These are phyloP conservation scores for Archips crataeganus DNA, from an alignment of 2,888 invertebrate species.

Conservation along the genomic window DNA sequence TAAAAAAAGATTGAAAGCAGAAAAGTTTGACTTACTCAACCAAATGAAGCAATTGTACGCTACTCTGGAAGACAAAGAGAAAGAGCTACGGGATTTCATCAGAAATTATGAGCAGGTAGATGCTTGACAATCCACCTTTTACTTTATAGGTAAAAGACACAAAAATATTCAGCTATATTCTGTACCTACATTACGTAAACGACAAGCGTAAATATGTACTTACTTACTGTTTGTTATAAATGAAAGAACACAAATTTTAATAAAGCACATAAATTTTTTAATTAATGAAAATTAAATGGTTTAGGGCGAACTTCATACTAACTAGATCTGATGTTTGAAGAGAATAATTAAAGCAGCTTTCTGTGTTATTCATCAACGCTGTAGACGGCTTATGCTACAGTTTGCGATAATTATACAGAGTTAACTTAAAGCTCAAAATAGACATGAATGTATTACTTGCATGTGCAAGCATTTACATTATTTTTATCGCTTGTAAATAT, in stretches of 20 bases:
- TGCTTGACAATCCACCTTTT: not conserved
- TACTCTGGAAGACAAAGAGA: conserved; percentile 97
- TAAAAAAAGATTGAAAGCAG: conserved; percentile 95
- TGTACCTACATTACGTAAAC: not conserved
- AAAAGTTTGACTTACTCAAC: conserved; percentile 96
- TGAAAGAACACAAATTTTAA: not conserved
- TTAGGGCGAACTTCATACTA: conserved; percentile 28
- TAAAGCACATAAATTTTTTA: not conserved
- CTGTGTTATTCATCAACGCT: conserved; percentile 10
- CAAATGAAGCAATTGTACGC: conserved; percentile 98
- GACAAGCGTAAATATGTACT: not conserved
- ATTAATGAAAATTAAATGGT: not conserved
- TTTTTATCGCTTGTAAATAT: too few species aligned
- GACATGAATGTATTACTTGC: too few species aligned
- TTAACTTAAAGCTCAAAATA: not conserved
- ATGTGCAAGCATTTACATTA: too few species aligned
- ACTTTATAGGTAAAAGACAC: not conserved
- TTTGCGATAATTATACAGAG: not conserved
- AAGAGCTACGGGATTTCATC: conserved; percentile 96
- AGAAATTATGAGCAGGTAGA: conserved; percentile 95
- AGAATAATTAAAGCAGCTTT: conserved; percentile 34
- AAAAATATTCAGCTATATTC: not conserved
- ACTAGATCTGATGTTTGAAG: not conserved
- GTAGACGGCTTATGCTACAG: not conserved
- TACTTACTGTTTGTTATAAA: not conserved